phyloP scores from a whole-genome alignment of 2,113 vertebrate species.

The Tapirus terrestris region DNA sequence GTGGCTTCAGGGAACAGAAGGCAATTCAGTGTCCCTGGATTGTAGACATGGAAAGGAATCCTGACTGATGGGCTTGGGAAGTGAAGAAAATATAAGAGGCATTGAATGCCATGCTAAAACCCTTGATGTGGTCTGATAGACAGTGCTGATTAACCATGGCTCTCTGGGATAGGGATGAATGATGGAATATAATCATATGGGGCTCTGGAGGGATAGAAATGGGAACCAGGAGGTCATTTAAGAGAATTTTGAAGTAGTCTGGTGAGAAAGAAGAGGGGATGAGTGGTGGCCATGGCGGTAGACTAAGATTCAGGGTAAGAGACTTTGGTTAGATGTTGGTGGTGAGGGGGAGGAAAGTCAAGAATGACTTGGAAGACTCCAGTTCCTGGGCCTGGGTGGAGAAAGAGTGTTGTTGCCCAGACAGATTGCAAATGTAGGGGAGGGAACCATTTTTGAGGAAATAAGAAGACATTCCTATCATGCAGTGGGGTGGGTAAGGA shows the following conservation, averaged over 20 bases:
- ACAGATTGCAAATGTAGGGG: background rate
- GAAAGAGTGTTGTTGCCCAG: background rate
- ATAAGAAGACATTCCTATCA: background rate
- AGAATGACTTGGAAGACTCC: background rate
- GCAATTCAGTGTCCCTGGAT: background rate
- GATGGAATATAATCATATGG: background rate
- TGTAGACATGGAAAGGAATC: background rate
- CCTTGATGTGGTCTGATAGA: background rate
- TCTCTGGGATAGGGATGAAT: background rate
- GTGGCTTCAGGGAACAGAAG: background rate
- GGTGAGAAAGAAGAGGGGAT: background rate
- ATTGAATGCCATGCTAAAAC: background rate
- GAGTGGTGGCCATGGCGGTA: background rate
- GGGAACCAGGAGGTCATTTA: background rate
- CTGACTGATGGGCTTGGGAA: background rate
- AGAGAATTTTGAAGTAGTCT: background rate
- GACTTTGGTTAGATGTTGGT: background rate
- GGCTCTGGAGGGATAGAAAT: background rate
- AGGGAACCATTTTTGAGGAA: background rate
- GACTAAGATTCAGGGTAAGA: background rate
- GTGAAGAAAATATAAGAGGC: background rate
- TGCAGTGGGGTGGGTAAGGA: background rate
- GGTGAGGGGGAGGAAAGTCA: background rate
- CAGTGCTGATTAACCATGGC: background rate
- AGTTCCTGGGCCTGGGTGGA: background rate